These are phyloP conservation scores for Teleiodes luculella DNA, from an alignment of 2,888 invertebrate species.

Conservation along the genomic window DNA sequence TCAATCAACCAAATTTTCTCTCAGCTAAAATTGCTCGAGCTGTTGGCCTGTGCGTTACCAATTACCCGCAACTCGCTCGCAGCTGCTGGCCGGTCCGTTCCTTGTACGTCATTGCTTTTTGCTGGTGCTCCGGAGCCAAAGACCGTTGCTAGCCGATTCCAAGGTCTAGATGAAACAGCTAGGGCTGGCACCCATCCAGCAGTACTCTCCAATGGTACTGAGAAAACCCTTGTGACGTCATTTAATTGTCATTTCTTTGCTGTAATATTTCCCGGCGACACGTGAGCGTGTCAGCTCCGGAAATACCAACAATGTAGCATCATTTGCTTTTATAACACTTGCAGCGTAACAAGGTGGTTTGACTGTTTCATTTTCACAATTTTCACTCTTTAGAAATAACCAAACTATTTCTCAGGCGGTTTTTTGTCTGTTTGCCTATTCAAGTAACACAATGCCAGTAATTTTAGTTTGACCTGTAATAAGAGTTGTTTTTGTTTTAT, in stretches of 20 bases:
- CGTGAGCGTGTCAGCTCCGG: neutral
- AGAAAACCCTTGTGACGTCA: constrained; percentile 1
- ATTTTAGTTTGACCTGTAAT: no score
- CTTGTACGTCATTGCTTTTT: neutral
- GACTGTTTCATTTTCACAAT: neutral
- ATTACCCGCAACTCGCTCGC: neutral
- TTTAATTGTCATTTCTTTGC: neutral
- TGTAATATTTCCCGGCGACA: neutral
- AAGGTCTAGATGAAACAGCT: neutral
- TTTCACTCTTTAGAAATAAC: no score
- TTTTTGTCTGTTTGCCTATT: no score
- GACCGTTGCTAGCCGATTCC: neutral
- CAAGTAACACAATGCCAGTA: no score
- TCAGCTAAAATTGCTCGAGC: neutral
- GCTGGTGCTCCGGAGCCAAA: neutral
- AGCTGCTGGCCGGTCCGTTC: neutral
- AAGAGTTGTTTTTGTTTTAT: no score
- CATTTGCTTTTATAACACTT: constrained; percentile 1
- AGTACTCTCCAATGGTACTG: neutral
- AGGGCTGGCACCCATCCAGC: neutral
- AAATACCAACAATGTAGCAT: constrained; percentile 5
- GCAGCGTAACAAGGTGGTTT: no score
- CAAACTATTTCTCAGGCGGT: no score
- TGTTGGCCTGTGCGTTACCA: neutral
- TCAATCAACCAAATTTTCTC: neutral